These are phyloP conservation scores for Pseudomyrmex sp. DNA, from an alignment of 1,140 invertebrate species.

Conservation along the genomic window DNA sequence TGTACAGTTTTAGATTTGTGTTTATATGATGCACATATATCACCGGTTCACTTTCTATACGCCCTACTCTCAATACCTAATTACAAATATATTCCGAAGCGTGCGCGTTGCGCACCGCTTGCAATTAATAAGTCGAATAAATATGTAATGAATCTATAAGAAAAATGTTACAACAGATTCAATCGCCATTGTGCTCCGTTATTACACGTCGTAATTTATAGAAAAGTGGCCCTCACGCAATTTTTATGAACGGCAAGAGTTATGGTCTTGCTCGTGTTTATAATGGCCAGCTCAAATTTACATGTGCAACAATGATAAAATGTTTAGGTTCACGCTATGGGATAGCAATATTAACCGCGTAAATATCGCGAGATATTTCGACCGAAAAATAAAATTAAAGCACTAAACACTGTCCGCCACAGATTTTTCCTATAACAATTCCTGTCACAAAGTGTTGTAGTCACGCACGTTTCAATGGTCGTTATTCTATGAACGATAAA, in stretches of 20 bases:
- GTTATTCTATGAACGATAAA: constrained; percentile 37
- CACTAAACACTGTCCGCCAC: constrained; percentile 48
- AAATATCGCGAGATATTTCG: constrained; percentile 26
- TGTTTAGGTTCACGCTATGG: constrained; percentile 5
- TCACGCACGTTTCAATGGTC: constrained; percentile 38
- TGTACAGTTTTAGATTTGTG: no score
- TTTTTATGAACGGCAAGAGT: constrained; percentile 20
- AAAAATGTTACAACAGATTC: constrained; percentile 35
- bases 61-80: constrained; percentile 26
- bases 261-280: background rate
- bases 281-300: constrained; percentile 34
- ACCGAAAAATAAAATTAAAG: constrained; percentile 47
- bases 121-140: constrained; percentile 40
- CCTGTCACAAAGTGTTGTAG: constrained; percentile 40
- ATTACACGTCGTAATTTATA: constrained; percentile 35
- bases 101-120: background rate
- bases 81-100: constrained; percentile 24
- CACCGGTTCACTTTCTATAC: background rate
- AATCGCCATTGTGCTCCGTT: constrained; percentile 37
- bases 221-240: constrained; percentile 14
- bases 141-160: background rate
- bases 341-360: constrained; percentile 24
- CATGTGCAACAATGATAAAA: constrained; percentile 35
- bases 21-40: constrained; percentile 14
- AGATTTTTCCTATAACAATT: constrained; percentile 53